A percentile compares a stretch with the other conserved stretches of the same genome.
Evolutionary conservation across 2,888 invertebrate genomes (phyloP).

Genomic region (Polymixis lichenea): DNA sequence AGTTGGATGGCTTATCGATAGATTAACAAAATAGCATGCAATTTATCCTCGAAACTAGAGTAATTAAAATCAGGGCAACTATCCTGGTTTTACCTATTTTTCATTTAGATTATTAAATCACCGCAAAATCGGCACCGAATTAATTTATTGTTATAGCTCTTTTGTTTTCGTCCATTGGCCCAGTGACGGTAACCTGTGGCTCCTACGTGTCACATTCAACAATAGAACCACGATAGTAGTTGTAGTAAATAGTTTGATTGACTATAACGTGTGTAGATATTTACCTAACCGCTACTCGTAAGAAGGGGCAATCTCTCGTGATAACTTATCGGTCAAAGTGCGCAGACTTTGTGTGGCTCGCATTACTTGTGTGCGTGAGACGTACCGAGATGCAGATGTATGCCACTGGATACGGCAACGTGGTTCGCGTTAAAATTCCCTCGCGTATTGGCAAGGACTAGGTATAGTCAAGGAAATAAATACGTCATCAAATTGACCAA

Average conservation of each 20-base stretch:
- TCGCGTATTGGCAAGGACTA: not conserved
- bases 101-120: no score
- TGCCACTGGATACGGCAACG: conserved; percentile 39
- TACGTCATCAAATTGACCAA: not conserved
- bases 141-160: not conserved
- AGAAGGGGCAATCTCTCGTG: conserved; percentile 63
- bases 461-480: not conserved
- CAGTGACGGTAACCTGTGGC: not conserved
- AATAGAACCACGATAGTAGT: not conserved
- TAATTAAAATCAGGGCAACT: no score
- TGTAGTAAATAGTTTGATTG: conserved; percentile 51
- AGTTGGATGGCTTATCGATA: no score
- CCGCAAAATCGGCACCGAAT: not conserved
- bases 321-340: conserved; percentile 69
- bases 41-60: no score
- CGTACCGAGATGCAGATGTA: conserved; percentile 19
- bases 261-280: conserved; percentile 54
- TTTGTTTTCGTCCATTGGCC: not conserved
- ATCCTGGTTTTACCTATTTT: no score
- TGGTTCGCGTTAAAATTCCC: not conserved
- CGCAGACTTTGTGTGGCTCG: conserved; percentile 62
- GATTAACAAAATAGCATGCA: no score
- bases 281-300: conserved; percentile 53
- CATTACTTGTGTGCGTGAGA: conserved; percentile 66
- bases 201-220: not conserved